These are phyloP conservation scores for Nesospiza acunhae DNA, from an alignment of 2,113 vertebrate species.

Conservation along the genomic window DNA sequence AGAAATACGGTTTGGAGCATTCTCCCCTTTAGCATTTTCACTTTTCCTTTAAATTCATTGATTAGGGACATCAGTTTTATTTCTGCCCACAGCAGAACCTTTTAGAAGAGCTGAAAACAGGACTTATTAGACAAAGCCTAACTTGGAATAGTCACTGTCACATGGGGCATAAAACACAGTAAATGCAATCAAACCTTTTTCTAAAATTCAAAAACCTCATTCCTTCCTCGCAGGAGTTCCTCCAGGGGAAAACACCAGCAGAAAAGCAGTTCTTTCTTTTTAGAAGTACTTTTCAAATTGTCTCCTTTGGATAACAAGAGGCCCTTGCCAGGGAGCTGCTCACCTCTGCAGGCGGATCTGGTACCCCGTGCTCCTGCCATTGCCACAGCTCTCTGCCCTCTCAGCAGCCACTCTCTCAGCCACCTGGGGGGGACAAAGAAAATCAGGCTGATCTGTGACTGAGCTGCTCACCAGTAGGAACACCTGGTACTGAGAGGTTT, in stretches of 20 bases:
- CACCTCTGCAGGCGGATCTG: conserved; percentile 97
- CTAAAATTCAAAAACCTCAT: background rate
- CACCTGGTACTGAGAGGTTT: too few species aligned
- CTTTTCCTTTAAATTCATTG: background rate
- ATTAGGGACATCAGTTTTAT: background rate
- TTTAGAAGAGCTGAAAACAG: background rate
- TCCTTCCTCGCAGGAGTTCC: background rate
- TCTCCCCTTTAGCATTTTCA: background rate
- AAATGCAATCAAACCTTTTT: background rate
- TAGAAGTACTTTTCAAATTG: background rate
- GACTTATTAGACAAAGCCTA: background rate
- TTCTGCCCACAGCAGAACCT: background rate
- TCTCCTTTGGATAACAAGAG: background rate
- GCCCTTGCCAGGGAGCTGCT: background rate
- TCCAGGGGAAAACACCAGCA: background rate
- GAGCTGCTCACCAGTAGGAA: background rate
- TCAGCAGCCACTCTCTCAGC: conserved; percentile 94
- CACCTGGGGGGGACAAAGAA: conserved; percentile 74
- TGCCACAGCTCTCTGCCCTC: conserved; percentile 89
- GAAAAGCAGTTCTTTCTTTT: background rate
- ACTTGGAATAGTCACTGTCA: background rate
- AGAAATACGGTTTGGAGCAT: background rate
- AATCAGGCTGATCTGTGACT: background rate
- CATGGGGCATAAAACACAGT: rapidly evolving
- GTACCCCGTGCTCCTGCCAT: conserved; percentile 91